phyloP scores from a whole-genome alignment of 92 coral and sea anemone genomes.

The Parazoanthus darwini region DNA sequence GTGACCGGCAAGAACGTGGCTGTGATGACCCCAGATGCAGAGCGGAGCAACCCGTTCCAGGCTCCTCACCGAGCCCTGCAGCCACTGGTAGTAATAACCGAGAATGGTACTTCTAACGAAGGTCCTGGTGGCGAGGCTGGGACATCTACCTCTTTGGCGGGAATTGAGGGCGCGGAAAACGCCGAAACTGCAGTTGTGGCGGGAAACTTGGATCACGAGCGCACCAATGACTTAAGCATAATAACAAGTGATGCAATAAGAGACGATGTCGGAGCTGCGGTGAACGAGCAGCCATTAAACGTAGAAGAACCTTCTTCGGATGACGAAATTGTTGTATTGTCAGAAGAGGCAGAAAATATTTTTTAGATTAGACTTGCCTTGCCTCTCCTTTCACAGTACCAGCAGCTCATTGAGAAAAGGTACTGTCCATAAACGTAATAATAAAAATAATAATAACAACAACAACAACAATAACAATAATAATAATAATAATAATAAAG shows the following conservation, averaged over 20 bases:
- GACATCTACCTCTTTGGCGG: constrained; percentile 17
- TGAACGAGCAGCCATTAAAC: constrained; percentile 61
- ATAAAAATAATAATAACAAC: too few species aligned
- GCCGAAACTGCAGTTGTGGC: constrained; percentile 23
- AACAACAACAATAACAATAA: too few species aligned
- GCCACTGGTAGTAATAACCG: constrained; percentile 13
- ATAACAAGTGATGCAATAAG: constrained; percentile 26
- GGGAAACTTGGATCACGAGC: constrained; percentile 37
- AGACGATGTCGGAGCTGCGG: constrained; percentile 8
- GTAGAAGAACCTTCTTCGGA: constrained; percentile 69
- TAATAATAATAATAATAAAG: too few species aligned
- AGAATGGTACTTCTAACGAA: constrained; percentile 20
- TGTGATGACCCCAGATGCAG: constrained; percentile 85
- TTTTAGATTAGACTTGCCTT: constrained; percentile 47
- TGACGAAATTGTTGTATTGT: constrained; percentile 91
- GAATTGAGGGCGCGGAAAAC: constrained; percentile 35
- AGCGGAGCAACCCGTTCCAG: constrained; percentile 69
- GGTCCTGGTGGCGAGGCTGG: constrained; percentile 31
- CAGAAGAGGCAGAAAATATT: constrained; percentile 84
- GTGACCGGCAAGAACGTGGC: constrained; percentile 85
- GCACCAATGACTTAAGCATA: constrained; percentile 68
- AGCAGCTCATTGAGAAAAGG: too few species aligned
- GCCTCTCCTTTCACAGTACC: too few species aligned
- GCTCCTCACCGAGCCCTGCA: constrained; percentile 29
- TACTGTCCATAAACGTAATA: too few species aligned